Evolutionary conservation across 2,113 vertebrate genomes (phyloP), one percentile per base, ranked within the genome.

Genomic region (Pungitius pungitius): DNA sequence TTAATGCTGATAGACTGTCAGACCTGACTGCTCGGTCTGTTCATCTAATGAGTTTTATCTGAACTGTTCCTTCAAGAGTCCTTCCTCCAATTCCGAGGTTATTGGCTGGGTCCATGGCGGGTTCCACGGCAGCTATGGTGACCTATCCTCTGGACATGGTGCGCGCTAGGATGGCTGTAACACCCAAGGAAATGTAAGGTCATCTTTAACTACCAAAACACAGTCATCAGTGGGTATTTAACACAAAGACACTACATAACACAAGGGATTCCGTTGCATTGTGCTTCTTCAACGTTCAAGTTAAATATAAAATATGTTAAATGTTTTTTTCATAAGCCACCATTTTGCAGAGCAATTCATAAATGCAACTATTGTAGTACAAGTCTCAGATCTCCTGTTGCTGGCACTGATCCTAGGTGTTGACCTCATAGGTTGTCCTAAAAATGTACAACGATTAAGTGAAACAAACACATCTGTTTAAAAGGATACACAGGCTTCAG

Each of bases 81-180:
- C 91, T 99, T 85, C 95, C 96, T 2, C 97, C 97, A 0, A 73
- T 98, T 18, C 97, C 95, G 13, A 94, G 98, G 73, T 94, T 99
- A 70, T 69, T 99, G 4, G 96, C 98, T 0, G 98, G 98, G 1
- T 94, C 97, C 0, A 87, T 99, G 85, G 98, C 98, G 0, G 98
- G 98, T 55, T 95, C 89, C 6, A 99, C 97, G 0, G 97, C 98
- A 0, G 87, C 96, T 68, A 95, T 95, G 73, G 49, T 99, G 75
- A 99, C 98, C 7, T 99, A 99, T 86, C 97, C 98, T 0, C 92
- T 99, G 90, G 98, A 99, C 89, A 94, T 99, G 94, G 97, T 99
- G 64, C 95, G 97, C n/a, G 98, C 98, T 0, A 94, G 98, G 75
- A 99, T 99, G 98, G 98, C 98, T 0, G 96, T 99, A 74, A 99